Conservation (phyloP, 2,888 invertebrate genomes). For the Oscheius sp. region DNA sequence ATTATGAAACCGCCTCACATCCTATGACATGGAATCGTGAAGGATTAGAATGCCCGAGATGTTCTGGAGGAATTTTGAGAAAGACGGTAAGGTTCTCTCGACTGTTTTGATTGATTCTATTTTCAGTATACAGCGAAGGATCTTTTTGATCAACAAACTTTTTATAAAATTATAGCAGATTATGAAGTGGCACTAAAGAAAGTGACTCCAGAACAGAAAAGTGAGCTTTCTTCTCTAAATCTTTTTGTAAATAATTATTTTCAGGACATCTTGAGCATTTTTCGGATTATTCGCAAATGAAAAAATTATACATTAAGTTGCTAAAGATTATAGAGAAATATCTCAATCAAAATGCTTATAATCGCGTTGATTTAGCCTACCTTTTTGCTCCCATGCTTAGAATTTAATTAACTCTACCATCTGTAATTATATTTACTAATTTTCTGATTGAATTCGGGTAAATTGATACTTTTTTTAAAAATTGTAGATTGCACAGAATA, state of each 20-base stretch:
- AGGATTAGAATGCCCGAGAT: constrained; percentile 62
- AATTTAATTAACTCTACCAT: constrained; percentile 36
- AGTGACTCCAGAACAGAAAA: constrained; percentile 43
- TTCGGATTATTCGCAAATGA: background rate
- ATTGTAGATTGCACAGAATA: background rate
- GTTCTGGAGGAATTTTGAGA: constrained; percentile 58
- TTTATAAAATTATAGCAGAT: constrained; percentile 60
- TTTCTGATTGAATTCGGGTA: constrained; percentile 6
- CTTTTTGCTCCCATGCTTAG: constrained; percentile 61
- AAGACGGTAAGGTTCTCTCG: constrained; percentile 58
- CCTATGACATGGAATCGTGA: constrained; percentile 51
- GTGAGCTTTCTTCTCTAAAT: constrained; percentile 41
- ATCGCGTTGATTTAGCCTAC: constrained; percentile 57
- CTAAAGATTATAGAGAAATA: constrained; percentile 40
- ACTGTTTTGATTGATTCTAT: constrained; percentile 6
- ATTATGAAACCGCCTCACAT: constrained; percentile 43
- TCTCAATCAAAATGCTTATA: constrained; percentile 54
- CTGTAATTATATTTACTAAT: constrained; percentile 2
- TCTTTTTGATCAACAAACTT: constrained; percentile 68
- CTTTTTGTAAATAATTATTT: background rate
- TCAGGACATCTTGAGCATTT: constrained; percentile 23
- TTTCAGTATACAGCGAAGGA: constrained; percentile 58
- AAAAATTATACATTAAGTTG: constrained; percentile 14
- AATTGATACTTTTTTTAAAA: constrained; percentile 13
- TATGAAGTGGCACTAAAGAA: constrained; percentile 45